These are phyloP conservation scores for Lepas anatifera DNA, from an alignment of 2,888 invertebrate species.

Conservation along the genomic window DNA sequence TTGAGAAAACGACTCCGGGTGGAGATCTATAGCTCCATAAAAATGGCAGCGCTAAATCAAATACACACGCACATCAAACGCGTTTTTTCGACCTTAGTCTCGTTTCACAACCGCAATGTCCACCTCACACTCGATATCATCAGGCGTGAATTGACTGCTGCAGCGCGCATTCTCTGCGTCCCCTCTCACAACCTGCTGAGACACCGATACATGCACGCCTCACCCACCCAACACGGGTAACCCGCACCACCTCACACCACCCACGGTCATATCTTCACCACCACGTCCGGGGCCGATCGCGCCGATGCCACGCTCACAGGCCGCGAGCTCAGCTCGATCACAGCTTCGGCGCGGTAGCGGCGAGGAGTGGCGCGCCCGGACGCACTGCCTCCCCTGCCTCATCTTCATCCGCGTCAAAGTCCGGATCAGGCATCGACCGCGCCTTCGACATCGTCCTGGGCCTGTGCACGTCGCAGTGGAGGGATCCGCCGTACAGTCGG, in stretches of 20 bases:
- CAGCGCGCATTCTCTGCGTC: too few relatives aligned
- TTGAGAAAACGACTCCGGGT: too few relatives aligned
- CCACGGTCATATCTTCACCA: constrained; percentile 64
- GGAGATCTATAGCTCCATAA: too few relatives aligned
- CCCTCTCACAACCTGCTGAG: too few relatives aligned
- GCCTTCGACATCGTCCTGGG: constrained; percentile 7
- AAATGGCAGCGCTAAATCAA: too few relatives aligned
- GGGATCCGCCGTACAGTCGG: background rate
- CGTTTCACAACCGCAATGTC: too few relatives aligned
- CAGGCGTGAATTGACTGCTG: too few relatives aligned
- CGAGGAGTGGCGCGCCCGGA: constrained; percentile 24
- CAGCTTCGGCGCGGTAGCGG: constrained; percentile 46
- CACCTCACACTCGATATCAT: too few relatives aligned
- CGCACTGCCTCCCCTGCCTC: background rate
- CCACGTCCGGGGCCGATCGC: constrained; percentile 80
- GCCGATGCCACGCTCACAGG: constrained; percentile 70
- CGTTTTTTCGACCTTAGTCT: too few relatives aligned
- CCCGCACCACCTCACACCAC: background rate
- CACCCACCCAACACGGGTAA: too few relatives aligned
- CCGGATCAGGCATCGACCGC: background rate
- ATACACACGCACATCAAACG: too few relatives aligned
- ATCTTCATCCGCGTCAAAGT: background rate
- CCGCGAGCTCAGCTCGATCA: constrained; percentile 47
- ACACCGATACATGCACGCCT: too few relatives aligned
- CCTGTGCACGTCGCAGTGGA: background rate